Conservation (phyloP, 1,140 invertebrate species). For the Heliothis virescens region DNA sequence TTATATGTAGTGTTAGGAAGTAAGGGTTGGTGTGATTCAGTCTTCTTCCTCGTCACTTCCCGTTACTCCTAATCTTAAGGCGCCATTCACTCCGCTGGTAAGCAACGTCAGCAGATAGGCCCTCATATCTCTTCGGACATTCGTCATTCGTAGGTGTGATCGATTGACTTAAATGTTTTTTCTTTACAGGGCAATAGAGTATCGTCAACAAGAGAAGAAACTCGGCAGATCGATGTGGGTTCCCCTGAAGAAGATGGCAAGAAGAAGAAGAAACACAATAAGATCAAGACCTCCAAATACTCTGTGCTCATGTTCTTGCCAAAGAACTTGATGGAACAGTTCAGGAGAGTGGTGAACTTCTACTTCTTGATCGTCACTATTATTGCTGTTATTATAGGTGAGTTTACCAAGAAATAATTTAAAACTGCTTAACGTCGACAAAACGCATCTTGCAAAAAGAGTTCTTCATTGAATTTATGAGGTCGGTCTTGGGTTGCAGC, state of each 20-base stretch:
- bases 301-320: constrained; percentile 93
- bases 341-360: constrained; percentile 94
- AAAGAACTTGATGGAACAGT: constrained; percentile 95
- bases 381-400: constrained; percentile 89
- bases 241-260: constrained; percentile 75
- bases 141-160: too few relatives aligned
- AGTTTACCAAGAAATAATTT: constrained; percentile 58
- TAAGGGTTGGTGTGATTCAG: too few relatives aligned
- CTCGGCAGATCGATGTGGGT: constrained; percentile 87
- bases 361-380: constrained; percentile 92
- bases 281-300: constrained; percentile 91
- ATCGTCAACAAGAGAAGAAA: constrained; percentile 86
- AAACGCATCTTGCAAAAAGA: too few relatives aligned
- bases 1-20: too few relatives aligned
- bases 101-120: neutral
- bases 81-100: too few relatives aligned
- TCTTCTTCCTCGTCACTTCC: too few relatives aligned
- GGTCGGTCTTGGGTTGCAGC: too few relatives aligned
- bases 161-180: neutral
- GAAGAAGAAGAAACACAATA: constrained; percentile 87
- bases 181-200: constrained; percentile 86
- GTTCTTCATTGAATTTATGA: too few relatives aligned
- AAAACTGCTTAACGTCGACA: too few relatives aligned
- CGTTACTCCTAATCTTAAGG: too few relatives aligned
- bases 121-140: too few relatives aligned